These are phyloP conservation scores for Talpa occidentalis DNA, from an alignment of 2,113 vertebrate species.

Conservation along the genomic window DNA sequence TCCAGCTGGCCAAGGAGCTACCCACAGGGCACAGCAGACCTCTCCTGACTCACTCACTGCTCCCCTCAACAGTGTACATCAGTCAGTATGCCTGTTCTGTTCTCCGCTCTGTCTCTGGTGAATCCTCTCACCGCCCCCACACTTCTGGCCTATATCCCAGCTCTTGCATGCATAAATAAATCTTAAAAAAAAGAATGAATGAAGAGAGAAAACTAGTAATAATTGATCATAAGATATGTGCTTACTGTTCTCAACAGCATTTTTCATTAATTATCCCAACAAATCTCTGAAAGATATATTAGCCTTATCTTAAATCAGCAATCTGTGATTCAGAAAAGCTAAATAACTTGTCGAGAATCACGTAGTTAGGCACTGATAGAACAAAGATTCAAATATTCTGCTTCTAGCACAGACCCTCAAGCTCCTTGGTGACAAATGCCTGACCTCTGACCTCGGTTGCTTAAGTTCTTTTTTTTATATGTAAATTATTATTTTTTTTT, in stretches of 20 bases:
- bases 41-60: no score
- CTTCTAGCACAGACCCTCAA: neutral
- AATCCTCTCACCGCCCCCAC: no score
- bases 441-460: neutral
- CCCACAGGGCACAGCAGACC: no score
- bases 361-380: no score
- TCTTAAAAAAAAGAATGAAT: constrained; percentile 1
- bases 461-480: neutral
- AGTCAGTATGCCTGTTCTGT: no score
- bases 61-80: no score
- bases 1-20: no score
- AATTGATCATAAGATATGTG: neutral
- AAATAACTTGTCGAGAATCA: neutral
- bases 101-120: no score
- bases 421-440: neutral
- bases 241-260: neutral
- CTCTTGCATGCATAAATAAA: no score
- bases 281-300: neutral
- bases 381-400: neutral
- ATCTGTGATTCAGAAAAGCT: neutral
- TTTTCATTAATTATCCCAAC: neutral
- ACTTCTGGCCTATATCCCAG: no score
- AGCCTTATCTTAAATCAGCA: neutral
- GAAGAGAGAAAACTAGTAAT: neutral
- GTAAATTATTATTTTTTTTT: no score